Evolutionary conservation across 92 coral and sea anemone species (phyloP).

Genomic region (Parazoanthus swiftii): DNA sequence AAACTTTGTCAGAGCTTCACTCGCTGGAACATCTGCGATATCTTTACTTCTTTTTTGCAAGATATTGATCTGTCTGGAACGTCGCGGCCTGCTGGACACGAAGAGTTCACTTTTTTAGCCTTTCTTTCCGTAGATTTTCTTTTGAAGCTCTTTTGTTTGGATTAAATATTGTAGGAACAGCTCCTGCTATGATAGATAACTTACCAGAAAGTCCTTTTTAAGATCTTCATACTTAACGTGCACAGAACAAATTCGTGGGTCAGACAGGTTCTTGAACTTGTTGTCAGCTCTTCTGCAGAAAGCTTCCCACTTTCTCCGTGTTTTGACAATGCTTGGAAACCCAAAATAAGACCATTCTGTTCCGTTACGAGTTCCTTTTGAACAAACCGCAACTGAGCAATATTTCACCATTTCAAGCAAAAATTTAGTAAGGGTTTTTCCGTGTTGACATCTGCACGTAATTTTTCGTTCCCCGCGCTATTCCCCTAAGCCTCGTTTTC

Average conservation of each 20-base stretch:
- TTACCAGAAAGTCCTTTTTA: conserved; percentile 37
- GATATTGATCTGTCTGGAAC: conserved; percentile 41
- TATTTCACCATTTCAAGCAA: conserved; percentile 48
- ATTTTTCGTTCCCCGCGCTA: no score
- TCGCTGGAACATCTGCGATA: no score
- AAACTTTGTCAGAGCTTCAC: not conserved
- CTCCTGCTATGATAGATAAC: conserved; percentile 40
- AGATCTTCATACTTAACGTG: not conserved
- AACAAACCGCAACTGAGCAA: conserved; percentile 52
- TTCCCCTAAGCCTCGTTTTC: conserved; percentile 4
- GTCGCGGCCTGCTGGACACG: conserved; percentile 45
- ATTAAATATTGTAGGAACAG: conserved; percentile 43
- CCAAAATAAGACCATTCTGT: conserved; percentile 47
- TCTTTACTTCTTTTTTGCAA: conserved; percentile 41
- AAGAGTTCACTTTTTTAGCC: conserved; percentile 26
- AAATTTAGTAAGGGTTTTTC: conserved; percentile 32
- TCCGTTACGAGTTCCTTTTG: conserved; percentile 50
- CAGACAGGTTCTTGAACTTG: conserved; percentile 30
- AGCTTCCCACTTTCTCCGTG: conserved; percentile 45
- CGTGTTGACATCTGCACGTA: conserved; percentile 42
- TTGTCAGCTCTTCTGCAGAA: conserved; percentile 53
- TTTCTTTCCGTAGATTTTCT: no score
- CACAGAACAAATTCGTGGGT: conserved; percentile 45
- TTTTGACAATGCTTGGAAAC: conserved; percentile 41
- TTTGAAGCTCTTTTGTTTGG: conserved; percentile 39